Evolutionary conservation across 2,113 vertebrate species (phyloP).

Genomic region (Gavia stellata): DNA sequence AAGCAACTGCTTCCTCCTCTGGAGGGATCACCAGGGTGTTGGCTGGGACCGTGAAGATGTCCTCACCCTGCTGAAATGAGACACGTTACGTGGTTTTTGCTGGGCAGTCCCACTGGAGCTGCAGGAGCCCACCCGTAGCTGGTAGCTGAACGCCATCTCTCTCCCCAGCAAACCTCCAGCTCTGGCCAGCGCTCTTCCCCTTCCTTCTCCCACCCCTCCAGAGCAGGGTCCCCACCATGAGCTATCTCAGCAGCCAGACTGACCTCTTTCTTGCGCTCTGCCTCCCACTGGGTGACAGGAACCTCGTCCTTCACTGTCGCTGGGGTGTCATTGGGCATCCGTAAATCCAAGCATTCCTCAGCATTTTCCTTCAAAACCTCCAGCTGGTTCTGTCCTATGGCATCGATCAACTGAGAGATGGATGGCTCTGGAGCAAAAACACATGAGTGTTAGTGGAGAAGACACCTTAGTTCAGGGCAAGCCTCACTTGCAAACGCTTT

Average conservation of each 20-base stretch:
- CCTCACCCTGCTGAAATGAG: background rate
- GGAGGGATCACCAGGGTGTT: background rate
- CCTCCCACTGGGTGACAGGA: conserved; percentile 24
- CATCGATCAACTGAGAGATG: conserved; percentile 44
- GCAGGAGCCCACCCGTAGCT: background rate
- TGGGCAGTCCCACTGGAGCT: background rate
- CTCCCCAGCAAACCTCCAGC: background rate
- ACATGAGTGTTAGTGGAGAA: background rate
- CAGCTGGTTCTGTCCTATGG: conserved; percentile 42
- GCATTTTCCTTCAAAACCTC: conserved; percentile 30
- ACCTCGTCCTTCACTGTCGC: background rate
- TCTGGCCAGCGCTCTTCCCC: background rate
- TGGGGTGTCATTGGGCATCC: background rate
- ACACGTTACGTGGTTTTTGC: accelerated
- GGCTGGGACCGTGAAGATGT: background rate
- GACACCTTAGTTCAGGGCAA: background rate
- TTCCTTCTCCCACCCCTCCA: background rate
- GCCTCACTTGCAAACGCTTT: background rate
- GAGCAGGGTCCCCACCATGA: background rate
- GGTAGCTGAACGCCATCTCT: background rate
- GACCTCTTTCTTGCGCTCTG: conserved; percentile 31
- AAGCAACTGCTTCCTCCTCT: background rate
- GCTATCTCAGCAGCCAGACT: background rate
- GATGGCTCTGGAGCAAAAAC: conserved; percentile 15
- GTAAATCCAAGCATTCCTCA: conserved; percentile 39